Evolutionary conservation across 2,888 invertebrate genomes (phyloP), one percentile per base, ranked within the genome.

Genomic region (Eurois occulta): DNA sequence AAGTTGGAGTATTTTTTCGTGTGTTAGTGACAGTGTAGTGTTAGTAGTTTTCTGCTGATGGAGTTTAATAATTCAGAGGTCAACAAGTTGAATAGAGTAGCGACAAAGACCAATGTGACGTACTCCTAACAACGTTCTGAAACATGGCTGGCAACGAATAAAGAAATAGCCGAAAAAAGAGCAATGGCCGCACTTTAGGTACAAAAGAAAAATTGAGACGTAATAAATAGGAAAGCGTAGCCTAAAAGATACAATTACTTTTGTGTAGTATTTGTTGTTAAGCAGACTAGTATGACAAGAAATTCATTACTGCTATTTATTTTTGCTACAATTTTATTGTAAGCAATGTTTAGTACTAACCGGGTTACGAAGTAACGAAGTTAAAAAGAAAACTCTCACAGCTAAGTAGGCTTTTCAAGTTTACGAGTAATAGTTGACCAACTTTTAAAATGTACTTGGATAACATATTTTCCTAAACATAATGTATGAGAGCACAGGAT

Each of bases 61-160:
- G 81, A 66, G 65, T 81, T 81, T 83, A 83, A 83, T 78, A 81
- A 83, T 81, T 81, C 81, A 78, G 64, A 16, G n/a, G 24, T 38
- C 38, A 72, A 72, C 83, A 81, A 78, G 81, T 72, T 83, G 83
- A 78, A 81, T 69, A 32, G 78, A 83, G 72, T 81, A 55, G 62
- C 60, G 78, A 83, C 72, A 78, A 83, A 78, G 65, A 72, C 69
- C 78, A 55, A 78, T 72, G 83, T 72, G 65, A 78, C 35, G 55
- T 77, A 35, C 41, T 65, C 41, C 41, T 65, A 69, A 82, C 77
- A 67, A 82, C 48, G 48, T 32, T 38, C 68, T 72, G 21, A 69
- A 77, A 81, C 55, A 72, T 60, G 43, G 35, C 52, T 7, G 24
- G 24, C 55, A 52, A 48, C 62, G 38, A 81, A 81, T 81, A 81